These are phyloP conservation scores for Zophobas atratus DNA, from an alignment of 1,140 invertebrate species.

Conservation along the genomic window DNA sequence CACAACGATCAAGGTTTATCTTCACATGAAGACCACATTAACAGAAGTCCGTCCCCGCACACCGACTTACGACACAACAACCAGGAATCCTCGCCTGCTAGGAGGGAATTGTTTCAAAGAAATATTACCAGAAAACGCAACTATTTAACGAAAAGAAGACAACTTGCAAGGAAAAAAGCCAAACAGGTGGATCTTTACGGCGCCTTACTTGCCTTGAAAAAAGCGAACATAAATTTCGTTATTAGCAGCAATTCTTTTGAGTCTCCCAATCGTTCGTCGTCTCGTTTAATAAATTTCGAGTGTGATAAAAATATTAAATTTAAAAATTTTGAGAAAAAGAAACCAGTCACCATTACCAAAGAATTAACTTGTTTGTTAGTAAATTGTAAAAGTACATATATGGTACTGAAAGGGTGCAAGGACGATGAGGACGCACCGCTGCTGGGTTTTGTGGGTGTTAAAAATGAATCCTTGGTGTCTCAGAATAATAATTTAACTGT, in stretches of 20 bases:
- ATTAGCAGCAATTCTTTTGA: conserved; percentile 51
- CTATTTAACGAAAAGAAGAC: conserved; percentile 16
- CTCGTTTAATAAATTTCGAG: no score
- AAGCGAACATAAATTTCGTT: conserved; percentile 56
- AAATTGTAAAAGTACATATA: conserved; percentile 13
- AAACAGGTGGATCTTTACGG: conserved; percentile 29
- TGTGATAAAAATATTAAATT: neutral
- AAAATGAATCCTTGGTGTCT: conserved; percentile 42
- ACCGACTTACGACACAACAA: no score
- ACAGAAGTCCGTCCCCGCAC: no score
- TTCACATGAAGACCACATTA: no score
- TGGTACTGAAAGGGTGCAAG: conserved; percentile 22
- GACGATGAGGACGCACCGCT: conserved; percentile 44
- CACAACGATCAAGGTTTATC: no score
- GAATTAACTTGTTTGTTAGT: conserved; percentile 20
- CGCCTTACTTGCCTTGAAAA: conserved; percentile 50
- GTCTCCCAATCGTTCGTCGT: neutral
- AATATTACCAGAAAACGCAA: conserved; percentile 6
- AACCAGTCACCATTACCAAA: neutral
- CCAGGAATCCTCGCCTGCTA: no score
- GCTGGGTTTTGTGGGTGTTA: conserved; percentile 52
- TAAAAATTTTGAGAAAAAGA: neutral
- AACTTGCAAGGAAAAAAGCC: conserved; percentile 24
- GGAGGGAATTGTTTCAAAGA: neutral
- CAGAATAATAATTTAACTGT: conserved; percentile 18